A percentile compares a stretch with the other conserved stretches of the same genome.
These are phyloP conservation scores for Ladona fulva DNA, from an alignment of 1,140 invertebrate species.

Conservation along the genomic window DNA sequence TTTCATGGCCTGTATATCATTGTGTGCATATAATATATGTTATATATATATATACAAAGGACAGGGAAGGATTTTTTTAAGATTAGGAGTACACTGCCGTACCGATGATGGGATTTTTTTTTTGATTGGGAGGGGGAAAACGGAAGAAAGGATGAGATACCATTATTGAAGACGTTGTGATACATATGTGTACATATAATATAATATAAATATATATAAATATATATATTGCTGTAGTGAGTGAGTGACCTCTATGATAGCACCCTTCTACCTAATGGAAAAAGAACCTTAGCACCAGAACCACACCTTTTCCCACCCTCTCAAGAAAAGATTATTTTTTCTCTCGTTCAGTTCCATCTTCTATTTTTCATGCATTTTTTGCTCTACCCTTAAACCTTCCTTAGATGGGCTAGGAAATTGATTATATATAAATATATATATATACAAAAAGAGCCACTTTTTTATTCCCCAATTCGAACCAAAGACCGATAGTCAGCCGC, in stretches of 20 bases:
- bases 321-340: constrained; percentile 4
- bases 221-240: constrained; percentile 5
- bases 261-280: not conserved
- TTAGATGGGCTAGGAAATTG: not conserved
- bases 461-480: no score
- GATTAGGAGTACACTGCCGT: not conserved
- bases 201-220: constrained; percentile 8
- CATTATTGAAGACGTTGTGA: constrained; percentile 5
- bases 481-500: no score
- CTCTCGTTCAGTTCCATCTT: not conserved
- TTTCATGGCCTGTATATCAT: constrained; percentile 6
- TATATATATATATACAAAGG: not conserved
- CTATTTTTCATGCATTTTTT: not conserved
- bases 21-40: constrained; percentile 3
- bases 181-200: constrained; percentile 4
- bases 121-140: not conserved
- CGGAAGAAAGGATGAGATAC: not conserved
- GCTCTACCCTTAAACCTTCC: not conserved
- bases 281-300: not conserved
- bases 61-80: not conserved
- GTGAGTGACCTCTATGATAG: constrained; percentile 9
- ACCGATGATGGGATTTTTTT: not conserved
- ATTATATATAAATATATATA: not conserved
- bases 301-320: not conserved
- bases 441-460: no score